These are phyloP conservation scores for Drosophila imparisetae DNA, from an alignment of 2,888 invertebrate genomes.

Conservation along the genomic window DNA sequence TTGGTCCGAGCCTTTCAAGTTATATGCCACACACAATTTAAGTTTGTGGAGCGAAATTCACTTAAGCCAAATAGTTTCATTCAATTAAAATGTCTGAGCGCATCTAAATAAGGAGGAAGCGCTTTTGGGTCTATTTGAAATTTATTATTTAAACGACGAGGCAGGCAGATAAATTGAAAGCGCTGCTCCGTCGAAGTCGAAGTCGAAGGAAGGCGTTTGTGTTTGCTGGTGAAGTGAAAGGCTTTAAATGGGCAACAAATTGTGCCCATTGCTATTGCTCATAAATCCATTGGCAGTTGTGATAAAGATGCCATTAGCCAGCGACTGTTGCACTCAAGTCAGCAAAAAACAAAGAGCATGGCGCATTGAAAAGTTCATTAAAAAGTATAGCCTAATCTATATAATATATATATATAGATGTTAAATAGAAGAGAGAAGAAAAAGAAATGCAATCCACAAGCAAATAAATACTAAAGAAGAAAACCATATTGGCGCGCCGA, in stretches of 20 bases:
- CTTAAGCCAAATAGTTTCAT: slow-evolving; percentile 15
- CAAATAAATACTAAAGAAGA: slow-evolving; percentile 23
- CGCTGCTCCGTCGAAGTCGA: neutral
- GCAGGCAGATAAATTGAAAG: slow-evolving; percentile 29
- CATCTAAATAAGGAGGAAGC: slow-evolving; percentile 1
- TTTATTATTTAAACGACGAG: slow-evolving; percentile 45
- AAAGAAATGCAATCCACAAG: slow-evolving; percentile 34
- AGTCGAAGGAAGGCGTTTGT: slow-evolving; percentile 8
- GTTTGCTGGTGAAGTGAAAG: slow-evolving; percentile 40
- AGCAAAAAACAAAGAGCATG: slow-evolving; percentile 10
- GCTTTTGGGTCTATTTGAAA: slow-evolving; percentile 20
- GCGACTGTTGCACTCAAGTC: slow-evolving; percentile 20
- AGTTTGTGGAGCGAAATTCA: neutral
- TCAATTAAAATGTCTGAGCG: slow-evolving; percentile 33
- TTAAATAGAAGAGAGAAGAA: slow-evolving; percentile 12
- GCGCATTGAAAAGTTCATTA: slow-evolving; percentile 17
- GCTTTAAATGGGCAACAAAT: slow-evolving; percentile 32
- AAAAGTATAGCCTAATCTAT: slow-evolving; percentile 8
- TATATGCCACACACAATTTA: neutral
- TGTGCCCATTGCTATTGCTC: slow-evolving; percentile 34
- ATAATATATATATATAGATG: slow-evolving; percentile 16
- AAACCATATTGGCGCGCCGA: slow-evolving; percentile 54
- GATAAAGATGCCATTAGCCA: slow-evolving; percentile 54
- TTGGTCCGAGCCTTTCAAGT: neutral
- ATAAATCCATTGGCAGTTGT: slow-evolving; percentile 56